These are phyloP conservation scores for Leptura quadrifasciata DNA, from an alignment of 2,888 invertebrate species.

Conservation along the genomic window DNA sequence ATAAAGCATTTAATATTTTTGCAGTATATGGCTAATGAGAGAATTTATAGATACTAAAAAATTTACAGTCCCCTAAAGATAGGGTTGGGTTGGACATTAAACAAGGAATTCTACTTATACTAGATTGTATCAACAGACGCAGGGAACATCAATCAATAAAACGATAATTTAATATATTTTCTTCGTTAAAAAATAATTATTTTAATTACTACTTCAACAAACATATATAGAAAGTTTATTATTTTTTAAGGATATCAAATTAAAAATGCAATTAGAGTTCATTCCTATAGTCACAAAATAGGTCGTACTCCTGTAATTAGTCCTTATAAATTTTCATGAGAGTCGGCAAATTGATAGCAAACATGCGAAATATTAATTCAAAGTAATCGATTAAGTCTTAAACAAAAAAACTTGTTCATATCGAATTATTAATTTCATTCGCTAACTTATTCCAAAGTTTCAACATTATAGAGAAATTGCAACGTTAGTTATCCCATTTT, in stretches of 20 bases:
- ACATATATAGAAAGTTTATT: too few relatives aligned
- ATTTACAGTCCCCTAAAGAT: not conserved
- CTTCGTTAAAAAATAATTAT: too few relatives aligned
- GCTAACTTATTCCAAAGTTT: not conserved
- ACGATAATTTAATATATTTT: too few relatives aligned
- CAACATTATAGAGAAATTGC: not conserved
- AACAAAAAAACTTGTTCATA: not conserved
- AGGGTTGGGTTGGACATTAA: not conserved
- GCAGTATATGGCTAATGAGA: not conserved
- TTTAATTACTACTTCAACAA: too few relatives aligned
- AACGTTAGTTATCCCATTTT: not conserved
- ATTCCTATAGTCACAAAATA: not conserved
- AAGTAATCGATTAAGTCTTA: not conserved
- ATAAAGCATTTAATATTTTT: not conserved
- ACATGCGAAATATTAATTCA: not conserved
- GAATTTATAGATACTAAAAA: not conserved
- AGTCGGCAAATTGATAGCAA: not conserved
- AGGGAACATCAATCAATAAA: not conserved
- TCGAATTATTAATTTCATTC: not conserved
- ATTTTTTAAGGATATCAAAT: not conserved
- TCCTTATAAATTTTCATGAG: not conserved
- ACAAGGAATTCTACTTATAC: not conserved
- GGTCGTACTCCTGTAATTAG: not conserved
- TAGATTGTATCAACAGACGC: not conserved
- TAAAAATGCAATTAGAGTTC: not conserved